Conservation (phyloP, 2,797 vertebrate genomes). For the Etheostoma perlongum region DNA sequence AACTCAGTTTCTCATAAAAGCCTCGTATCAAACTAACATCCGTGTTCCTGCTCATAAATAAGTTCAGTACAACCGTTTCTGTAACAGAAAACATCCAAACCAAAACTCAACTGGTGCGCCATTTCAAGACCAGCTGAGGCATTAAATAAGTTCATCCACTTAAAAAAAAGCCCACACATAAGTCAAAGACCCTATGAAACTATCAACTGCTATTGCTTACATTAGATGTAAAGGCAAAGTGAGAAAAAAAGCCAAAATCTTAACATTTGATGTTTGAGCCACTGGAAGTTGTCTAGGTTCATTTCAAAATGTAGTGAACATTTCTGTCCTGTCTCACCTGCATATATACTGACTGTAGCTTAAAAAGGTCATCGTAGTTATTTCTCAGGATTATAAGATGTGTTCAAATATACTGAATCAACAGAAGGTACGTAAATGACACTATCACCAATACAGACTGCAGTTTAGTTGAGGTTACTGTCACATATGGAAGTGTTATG, state of each 20-base stretch:
- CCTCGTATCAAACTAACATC: conserved; percentile 37
- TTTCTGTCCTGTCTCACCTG: conserved; percentile 26
- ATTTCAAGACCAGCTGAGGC: conserved; percentile 60
- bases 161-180: conserved; percentile 16
- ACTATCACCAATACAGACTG: conserved; percentile 18
- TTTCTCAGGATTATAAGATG: conserved; percentile 13
- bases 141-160: conserved; percentile 58
- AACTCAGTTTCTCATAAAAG: conserved; percentile 9
- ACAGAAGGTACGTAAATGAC: conserved; percentile 11
- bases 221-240: conserved; percentile 36
- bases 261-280: conserved; percentile 18
- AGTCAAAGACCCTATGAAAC: conserved; percentile 26
- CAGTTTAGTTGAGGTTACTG: conserved; percentile 15
- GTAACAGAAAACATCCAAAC: conserved; percentile 59
- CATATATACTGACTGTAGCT: conserved; percentile 18
- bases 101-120: conserved; percentile 24
- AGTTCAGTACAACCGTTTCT: conserved; percentile 71
- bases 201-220: conserved; percentile 41
- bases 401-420: conserved; percentile 1
- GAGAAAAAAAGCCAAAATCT: conserved; percentile 3
- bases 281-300: background rate
- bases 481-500: conserved; percentile 15
- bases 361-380: background rate
- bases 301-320: background rate
- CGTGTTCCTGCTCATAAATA: conserved; percentile 58